A percentile compares a stretch with the other conserved stretches of the same genome.
phyloP scores from a whole-genome alignment of 2,113 vertebrate genomes.

The Laticauda laticaudata region DNA sequence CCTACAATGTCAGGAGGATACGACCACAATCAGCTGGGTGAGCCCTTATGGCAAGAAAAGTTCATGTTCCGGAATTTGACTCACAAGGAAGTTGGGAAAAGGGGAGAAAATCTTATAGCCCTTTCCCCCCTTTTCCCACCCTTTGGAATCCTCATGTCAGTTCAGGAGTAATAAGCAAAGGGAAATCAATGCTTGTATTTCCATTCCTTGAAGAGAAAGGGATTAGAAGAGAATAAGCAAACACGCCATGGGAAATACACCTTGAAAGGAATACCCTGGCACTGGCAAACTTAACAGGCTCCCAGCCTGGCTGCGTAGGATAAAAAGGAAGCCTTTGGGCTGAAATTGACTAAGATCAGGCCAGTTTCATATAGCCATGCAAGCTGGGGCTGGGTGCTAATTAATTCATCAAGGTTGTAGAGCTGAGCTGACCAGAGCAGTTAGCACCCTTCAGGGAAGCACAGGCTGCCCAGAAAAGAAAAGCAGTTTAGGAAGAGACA shows the following conservation, averaged over 20 bases:
- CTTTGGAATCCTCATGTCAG: too few relatives aligned
- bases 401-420: not conserved
- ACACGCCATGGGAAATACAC: not conserved
- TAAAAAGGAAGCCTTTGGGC: not conserved
- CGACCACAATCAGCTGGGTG: not conserved
- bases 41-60: not conserved
- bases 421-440: not conserved
- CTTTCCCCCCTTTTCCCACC: too few relatives aligned
- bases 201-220: not conserved
- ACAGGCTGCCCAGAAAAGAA: not conserved
- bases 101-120: not conserved
- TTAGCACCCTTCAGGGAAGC: not conserved
- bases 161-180: not conserved
- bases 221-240: not conserved
- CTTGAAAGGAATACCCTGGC: not conserved
- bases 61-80: not conserved
- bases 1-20: not conserved
- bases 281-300: not conserved
- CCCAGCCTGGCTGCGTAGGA: not conserved
- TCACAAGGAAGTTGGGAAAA: not conserved
- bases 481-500: not conserved
- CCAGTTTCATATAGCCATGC: not conserved
- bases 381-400: not conserved
- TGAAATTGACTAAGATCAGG: not conserved
- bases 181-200: not conserved